Evolutionary conservation across 2,797 vertebrate genomes (phyloP).

Genomic region (Prionace glauca): DNA sequence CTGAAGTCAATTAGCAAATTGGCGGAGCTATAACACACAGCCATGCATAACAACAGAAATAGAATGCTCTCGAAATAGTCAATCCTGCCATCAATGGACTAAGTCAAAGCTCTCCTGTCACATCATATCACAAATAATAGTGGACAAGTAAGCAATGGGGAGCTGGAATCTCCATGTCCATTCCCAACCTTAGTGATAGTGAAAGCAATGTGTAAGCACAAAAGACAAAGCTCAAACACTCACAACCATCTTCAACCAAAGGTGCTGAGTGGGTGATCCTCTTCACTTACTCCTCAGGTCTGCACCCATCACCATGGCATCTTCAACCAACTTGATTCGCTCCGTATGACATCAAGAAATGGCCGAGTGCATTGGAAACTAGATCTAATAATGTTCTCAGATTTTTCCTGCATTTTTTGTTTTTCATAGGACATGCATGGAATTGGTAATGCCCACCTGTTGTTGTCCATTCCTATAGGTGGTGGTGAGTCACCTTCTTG

Average conservation of each 20-base stretch:
- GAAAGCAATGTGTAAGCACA: not conserved
- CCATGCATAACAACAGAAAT: not conserved
- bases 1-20: not conserved
- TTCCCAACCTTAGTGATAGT: not conserved
- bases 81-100: not conserved
- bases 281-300: not conserved
- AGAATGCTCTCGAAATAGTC: not conserved
- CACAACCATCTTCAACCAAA: not conserved
- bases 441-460: no score
- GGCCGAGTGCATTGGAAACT: not conserved
- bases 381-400: not conserved
- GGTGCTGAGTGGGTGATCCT: not conserved
- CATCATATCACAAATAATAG: not conserved
- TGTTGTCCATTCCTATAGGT: no score
- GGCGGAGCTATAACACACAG: not conserved
- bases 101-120: not conserved
- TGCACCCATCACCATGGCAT: not conserved
- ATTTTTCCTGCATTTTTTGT: not conserved
- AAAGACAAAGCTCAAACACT: not conserved
- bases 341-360: not conserved
- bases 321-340: not conserved
- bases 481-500: no score
- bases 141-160: not conserved
- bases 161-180: not conserved
- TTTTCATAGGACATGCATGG: no score